Base-by-base conservation (phyloP, 2,113 vertebrate species). In the Coreoperca whiteheadi region DNA sequence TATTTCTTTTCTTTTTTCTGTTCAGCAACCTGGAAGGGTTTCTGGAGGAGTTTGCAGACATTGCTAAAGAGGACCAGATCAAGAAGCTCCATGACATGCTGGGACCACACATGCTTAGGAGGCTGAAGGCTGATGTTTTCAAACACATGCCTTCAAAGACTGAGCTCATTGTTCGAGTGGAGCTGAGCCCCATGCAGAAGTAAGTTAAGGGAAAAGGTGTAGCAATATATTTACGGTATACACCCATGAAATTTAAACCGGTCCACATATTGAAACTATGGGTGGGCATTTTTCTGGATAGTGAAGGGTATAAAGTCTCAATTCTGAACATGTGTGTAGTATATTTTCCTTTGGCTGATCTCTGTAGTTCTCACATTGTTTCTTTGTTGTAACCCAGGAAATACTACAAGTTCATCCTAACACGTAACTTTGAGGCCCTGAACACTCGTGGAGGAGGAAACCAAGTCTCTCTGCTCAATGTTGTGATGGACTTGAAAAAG, bases 111-210 rank as follows among this genome's bases (percentile, higher is more conserved):
- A 99, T 99, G 98, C 94, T 99, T 86, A 94, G 98, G 88, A 96
- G 98, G 80, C 96, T 99, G 85, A 99, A 99, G 94, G 98, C 98
- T 2, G 98, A 99, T 51, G 98, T 99, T 61, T 99, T 99, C 94
- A 99, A 99, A 94, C 98, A 99, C 73, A 99, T 99, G 98, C 98
- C 98, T 3, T 98, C 98, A 18, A 99, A 99, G 93, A 99, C 98
- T 0, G 98, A 99, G 54, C 96, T 99, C 53, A 99, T 99, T 32
- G 98, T 99, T 65, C 94, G 98, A 32, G 98, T 99, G 90, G 98
- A 99, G 89, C 93, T 99, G 74, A 99, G 98, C 87, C 96, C 97
- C 53, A 99, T 99, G 98, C 98, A 99, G 90, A 99, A 99, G 98
- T 99, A 88, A 95, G 96, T 89, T 34, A 21, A 53, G 39, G 43